A percentile compares a stretch with the other conserved stretches of the same genome.
phyloP scores from a whole-genome alignment of 2,113 vertebrate species.

The Falco punctatus region DNA sequence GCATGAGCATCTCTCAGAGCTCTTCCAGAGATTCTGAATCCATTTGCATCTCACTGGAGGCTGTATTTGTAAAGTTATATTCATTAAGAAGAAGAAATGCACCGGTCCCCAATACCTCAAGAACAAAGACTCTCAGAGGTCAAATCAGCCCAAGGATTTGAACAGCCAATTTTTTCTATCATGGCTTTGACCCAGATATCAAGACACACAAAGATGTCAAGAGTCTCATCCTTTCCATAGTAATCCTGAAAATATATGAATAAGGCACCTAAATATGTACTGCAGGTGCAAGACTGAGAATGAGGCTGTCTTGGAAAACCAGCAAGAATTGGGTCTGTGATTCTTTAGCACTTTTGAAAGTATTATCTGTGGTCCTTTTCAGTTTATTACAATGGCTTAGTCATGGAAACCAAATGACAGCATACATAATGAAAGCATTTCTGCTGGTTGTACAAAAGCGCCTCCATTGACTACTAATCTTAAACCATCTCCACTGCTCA shows the following conservation, averaged over 20 bases:
- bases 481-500: neutral
- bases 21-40: neutral
- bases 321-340: neutral
- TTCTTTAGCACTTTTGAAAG: neutral
- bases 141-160: neutral
- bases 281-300: neutral
- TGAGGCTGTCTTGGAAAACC: neutral
- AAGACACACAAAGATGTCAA: neutral
- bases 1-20: neutral
- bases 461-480: constrained; percentile 2
- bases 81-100: neutral
- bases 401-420: neutral
- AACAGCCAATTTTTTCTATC: neutral
- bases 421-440: neutral
- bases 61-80: neutral
- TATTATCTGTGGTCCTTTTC: neutral
- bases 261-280: neutral
- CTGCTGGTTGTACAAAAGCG: neutral
- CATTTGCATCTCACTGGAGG: neutral
- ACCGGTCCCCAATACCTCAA: neutral
- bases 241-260: neutral
- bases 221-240: neutral
- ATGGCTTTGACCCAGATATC: neutral
- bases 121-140: neutral
- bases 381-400: neutral